Percentiles rank a stretch among this genome's conserved stretches.
These are phyloP conservation scores for Idaea aversata DNA, from an alignment of 2,888 invertebrate genomes.

Conservation along the genomic window DNA sequence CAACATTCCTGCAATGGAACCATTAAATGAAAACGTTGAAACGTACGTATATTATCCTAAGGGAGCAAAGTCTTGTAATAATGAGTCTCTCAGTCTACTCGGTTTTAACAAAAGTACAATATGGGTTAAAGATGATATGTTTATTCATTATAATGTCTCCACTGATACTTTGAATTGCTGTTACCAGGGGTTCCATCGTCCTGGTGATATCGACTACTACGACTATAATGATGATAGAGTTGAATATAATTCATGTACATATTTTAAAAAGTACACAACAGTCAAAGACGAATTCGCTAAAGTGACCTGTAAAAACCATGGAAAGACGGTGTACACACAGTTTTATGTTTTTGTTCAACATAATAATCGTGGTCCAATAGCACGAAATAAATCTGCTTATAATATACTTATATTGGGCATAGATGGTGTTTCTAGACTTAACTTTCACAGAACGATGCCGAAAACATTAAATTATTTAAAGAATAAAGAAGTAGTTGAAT, in stretches of 20 bases:
- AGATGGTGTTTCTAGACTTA: slow-evolving; percentile 92
- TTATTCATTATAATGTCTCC: slow-evolving; percentile 65
- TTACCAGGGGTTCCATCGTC: slow-evolving; percentile 67
- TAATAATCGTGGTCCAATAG: slow-evolving; percentile 32
- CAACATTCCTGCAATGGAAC: slow-evolving; percentile 62
- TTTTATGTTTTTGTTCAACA: slow-evolving; percentile 82
- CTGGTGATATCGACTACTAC: slow-evolving; percentile 19
- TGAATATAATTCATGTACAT: slow-evolving; percentile 62
- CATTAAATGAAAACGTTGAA: slow-evolving; percentile 72
- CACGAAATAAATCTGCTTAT: slow-evolving; percentile 45
- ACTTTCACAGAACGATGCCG: slow-evolving; percentile 92
- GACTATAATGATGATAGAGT: slow-evolving; percentile 52
- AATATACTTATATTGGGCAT: slow-evolving; percentile 91
- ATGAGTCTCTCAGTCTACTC: slow-evolving; percentile 46
- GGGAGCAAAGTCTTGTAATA: slow-evolving; percentile 13
- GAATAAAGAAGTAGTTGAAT: slow-evolving; percentile 84
- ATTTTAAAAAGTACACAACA: slow-evolving; percentile 65
- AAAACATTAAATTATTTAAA: slow-evolving; percentile 83
- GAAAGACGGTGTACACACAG: slow-evolving; percentile 81
- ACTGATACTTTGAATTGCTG: slow-evolving; percentile 73
- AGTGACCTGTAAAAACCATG: slow-evolving; percentile 80
- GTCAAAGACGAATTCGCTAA: slow-evolving; percentile 84
- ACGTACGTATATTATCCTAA: slow-evolving; percentile 30
- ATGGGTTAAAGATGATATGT: slow-evolving; percentile 66
- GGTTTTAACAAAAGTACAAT: slow-evolving; percentile 76